Conservation (phyloP, 1,140 invertebrate genomes). For the Cecropterus lyciades region DNA sequence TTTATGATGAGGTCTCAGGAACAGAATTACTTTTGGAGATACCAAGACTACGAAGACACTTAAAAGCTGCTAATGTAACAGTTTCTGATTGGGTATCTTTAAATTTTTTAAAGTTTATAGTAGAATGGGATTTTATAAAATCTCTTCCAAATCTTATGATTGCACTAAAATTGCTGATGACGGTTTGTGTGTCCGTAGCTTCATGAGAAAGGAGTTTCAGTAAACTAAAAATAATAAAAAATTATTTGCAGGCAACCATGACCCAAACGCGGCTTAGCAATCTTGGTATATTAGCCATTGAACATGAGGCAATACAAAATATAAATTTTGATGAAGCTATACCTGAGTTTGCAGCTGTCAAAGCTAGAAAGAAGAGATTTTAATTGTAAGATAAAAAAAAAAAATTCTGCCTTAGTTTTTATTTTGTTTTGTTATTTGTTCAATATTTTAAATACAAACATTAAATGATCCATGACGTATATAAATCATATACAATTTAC, state of each 20-base stretch:
- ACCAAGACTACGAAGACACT: conserved; percentile 16
- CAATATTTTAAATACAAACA: conserved; percentile 4
- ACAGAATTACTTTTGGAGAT: conserved; percentile 5
- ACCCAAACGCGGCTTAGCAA: conserved; percentile 8
- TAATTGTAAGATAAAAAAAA: too few relatives aligned
- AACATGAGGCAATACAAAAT: conserved; percentile 35
- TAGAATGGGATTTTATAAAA: conserved; percentile 45
- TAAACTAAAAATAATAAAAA: too few relatives aligned
- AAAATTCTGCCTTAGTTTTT: conserved; percentile 4
- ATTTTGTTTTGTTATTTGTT: conserved; percentile 5
- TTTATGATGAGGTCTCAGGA: too few relatives aligned
- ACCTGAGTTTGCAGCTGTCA: neutral
- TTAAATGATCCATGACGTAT: conserved; percentile 19
- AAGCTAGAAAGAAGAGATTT: neutral
- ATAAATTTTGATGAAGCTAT: conserved; percentile 33
- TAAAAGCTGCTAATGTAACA: conserved; percentile 4
- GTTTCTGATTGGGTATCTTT: neutral
- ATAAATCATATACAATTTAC: conserved; percentile 21
- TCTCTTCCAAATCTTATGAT: conserved; percentile 43
- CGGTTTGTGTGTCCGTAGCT: too few relatives aligned
- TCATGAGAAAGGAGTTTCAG: neutral
- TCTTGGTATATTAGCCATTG: conserved; percentile 22
- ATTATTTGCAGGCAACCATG: too few relatives aligned
- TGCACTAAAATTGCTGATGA: conserved; percentile 31
- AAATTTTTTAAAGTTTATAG: conserved; percentile 28